Evolutionary conservation across 2,113 vertebrate genomes (phyloP).

Genomic region (Leucoraja erinaceus): DNA sequence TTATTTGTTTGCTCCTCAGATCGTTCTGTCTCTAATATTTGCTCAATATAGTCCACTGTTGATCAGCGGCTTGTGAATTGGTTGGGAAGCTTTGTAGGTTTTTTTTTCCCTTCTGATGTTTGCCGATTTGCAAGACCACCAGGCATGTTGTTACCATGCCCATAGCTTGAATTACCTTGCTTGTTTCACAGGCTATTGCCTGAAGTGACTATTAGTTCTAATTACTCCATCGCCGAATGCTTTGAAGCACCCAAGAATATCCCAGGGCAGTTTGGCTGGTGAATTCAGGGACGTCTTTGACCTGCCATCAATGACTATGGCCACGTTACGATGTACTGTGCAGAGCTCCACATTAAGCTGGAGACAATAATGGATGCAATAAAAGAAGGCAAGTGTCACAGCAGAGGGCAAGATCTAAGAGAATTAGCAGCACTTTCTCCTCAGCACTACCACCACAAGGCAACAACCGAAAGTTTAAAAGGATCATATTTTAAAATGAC

Average conservation of each 20-base stretch:
- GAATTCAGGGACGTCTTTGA: constrained; percentile 59
- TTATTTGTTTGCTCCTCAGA: neutral
- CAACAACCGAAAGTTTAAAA: neutral
- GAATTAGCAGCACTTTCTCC: neutral
- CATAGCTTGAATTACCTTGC: neutral
- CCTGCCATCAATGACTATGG: constrained; percentile 69
- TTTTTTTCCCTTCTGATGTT: constrained; percentile 47
- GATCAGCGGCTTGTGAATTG: neutral
- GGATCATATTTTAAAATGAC: neutral
- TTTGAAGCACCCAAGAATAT: constrained; percentile 62
- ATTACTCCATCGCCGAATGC: constrained; percentile 62
- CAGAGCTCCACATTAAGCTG: constrained; percentile 52
- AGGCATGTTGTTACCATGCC: constrained; percentile 41
- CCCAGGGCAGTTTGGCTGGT: constrained; percentile 51
- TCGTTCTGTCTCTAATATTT: neutral
- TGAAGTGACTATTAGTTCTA: constrained; percentile 68
- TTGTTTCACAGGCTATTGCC: constrained; percentile 48
- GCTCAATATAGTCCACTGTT: neutral
- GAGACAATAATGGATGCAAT: constrained; percentile 29
- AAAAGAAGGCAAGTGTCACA: constrained; percentile 13
- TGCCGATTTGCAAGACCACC: constrained; percentile 47
- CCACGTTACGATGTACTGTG: constrained; percentile 63
- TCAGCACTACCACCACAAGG: neutral
- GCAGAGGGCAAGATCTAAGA: constrained; percentile 23
- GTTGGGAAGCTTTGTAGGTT: constrained; percentile 43